These are phyloP conservation scores for Pangasianodon gigas DNA, from an alignment of 2,113 vertebrate genomes.

Conservation along the genomic window DNA sequence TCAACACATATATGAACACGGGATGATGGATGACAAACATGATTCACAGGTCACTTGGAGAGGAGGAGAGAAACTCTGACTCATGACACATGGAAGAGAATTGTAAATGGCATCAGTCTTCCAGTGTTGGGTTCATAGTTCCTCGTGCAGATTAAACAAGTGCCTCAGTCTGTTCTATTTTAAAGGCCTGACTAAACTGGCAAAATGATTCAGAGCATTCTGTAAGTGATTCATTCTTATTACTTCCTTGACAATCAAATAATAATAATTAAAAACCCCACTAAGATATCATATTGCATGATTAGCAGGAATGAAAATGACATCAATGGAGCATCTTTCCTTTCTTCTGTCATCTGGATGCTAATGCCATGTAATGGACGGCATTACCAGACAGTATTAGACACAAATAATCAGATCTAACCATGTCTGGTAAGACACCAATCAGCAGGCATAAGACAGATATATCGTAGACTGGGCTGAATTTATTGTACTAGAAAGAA, in stretches of 20 bases:
- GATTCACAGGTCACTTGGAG: conserved; percentile 30
- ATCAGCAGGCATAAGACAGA: conserved; percentile 78
- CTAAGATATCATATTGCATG: not conserved
- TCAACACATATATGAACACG: not conserved
- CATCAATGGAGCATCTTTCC: conserved; percentile 3
- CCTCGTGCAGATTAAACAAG: conserved; percentile 46
- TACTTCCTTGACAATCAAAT: conserved; percentile 30
- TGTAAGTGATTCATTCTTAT: not conserved
- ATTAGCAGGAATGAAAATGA: conserved; percentile 25
- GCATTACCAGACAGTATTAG: conserved; percentile 99
- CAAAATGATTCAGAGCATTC: not conserved
- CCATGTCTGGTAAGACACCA: conserved; percentile 98
- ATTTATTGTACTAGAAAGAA: not conserved
- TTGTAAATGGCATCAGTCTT: conserved; percentile 65
- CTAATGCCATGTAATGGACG: conserved; percentile 82
- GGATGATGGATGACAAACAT: conserved; percentile 25
- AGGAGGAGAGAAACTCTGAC: conserved; percentile 71
- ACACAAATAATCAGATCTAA: conserved; percentile 91
- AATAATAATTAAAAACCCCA: not conserved
- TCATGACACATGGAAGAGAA: conserved; percentile 75
- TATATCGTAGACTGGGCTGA: conserved; percentile 21
- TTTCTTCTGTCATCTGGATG: conserved; percentile 50
- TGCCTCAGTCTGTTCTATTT: not conserved
- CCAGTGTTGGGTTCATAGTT: conserved; percentile 77
- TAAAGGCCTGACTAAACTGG: not conserved